Conservation (phyloP, 2,888 invertebrate genomes). For the Hermaeophaga mercurialis region DNA sequence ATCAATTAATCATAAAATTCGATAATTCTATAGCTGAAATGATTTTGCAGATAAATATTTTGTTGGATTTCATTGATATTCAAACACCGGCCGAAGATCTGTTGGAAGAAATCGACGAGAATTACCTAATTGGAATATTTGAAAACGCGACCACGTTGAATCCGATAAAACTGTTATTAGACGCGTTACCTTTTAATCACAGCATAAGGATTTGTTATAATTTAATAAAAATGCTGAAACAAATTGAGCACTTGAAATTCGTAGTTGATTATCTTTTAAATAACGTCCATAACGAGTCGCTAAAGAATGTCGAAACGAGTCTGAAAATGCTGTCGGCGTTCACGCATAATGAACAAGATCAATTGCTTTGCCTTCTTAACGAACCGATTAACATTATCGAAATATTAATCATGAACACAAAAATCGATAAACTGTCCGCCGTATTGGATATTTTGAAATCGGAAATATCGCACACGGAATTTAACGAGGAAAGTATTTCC, state of each 20-base stretch:
- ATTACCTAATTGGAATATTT: slow-evolving; percentile 64
- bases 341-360: slow-evolving; percentile 61
- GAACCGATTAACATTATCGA: slow-evolving; percentile 81
- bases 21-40: too few species aligned
- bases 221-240: slow-evolving; percentile 67
- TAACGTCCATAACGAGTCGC: slow-evolving; percentile 59
- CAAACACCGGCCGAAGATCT: slow-evolving; percentile 65
- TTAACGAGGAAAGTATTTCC: slow-evolving; percentile 52
- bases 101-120: slow-evolving; percentile 59
- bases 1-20: too few species aligned
- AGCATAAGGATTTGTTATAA: slow-evolving; percentile 67
- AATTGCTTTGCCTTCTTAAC: slow-evolving; percentile 68
- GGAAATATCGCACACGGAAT: slow-evolving; percentile 53
- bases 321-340: slow-evolving; percentile 71
- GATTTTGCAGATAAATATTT: slow-evolving; percentile 64
- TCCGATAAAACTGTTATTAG: slow-evolving; percentile 63
- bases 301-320: slow-evolving; percentile 69
- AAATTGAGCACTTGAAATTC: slow-evolving; percentile 68
- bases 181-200: slow-evolving; percentile 64
- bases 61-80: slow-evolving; percentile 72
- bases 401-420: slow-evolving; percentile 85
- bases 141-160: slow-evolving; percentile 59
- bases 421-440: slow-evolving; percentile 68
- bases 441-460: slow-evolving; percentile 67
- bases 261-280: slow-evolving; percentile 65